Evolutionary conservation across 2,888 invertebrate genomes (phyloP).

Genomic region (Agonopterix arenella): DNA sequence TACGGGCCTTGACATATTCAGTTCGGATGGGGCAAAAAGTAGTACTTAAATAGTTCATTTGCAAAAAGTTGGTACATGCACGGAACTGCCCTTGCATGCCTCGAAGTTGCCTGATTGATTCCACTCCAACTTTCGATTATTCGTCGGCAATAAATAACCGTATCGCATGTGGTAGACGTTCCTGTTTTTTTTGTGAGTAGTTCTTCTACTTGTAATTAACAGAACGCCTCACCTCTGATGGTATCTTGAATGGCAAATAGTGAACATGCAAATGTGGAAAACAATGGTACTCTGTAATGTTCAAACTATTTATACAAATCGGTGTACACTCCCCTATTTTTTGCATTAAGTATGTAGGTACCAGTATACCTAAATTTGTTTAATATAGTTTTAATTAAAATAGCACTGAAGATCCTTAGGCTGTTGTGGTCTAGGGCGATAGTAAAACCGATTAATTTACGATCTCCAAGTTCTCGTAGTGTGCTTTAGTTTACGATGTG

Average conservation of each 20-base stretch:
- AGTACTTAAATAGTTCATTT: constrained; percentile 10
- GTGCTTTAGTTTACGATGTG: no score
- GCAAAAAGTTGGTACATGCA: constrained; percentile 10
- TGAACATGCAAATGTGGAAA: constrained; percentile 10
- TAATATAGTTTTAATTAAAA: not conserved
- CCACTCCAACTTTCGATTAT: constrained; percentile 30
- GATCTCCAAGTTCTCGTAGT: no score
- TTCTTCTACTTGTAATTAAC: constrained; percentile 12
- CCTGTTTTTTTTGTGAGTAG: constrained; percentile 1
- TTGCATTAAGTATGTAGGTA: no score
- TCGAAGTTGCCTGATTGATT: constrained; percentile 36
- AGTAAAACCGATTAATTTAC: no score
- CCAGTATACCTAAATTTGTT: no score
- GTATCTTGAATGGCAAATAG: constrained; percentile 12
- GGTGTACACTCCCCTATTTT: no score
- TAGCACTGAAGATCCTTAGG: no score
- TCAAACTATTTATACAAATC: no score
- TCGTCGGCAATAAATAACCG: constrained; percentile 30
- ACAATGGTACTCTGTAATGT: constrained; percentile 3
- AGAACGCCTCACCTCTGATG: constrained; percentile 10
- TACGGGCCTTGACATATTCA: constrained; percentile 35
- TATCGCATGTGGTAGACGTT: constrained; percentile 10
- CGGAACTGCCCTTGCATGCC: constrained; percentile 23
- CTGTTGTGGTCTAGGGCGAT: no score
- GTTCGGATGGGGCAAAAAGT: constrained; percentile 10